These are phyloP conservation scores for Caenorhabditis tropicalis DNA, from an alignment of 1,140 invertebrate species.

Conservation along the genomic window DNA sequence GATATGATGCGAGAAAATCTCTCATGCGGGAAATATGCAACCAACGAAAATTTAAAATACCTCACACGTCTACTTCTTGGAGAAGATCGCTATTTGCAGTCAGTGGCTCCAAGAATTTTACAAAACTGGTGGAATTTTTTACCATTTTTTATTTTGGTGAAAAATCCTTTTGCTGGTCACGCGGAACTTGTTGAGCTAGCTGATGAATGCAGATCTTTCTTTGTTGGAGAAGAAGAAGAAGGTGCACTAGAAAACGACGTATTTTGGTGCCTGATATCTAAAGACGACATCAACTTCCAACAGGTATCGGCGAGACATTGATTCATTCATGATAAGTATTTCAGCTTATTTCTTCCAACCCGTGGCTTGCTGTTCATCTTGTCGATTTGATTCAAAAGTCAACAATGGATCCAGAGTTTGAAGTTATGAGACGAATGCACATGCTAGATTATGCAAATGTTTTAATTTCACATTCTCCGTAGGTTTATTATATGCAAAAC, in stretches of 20 bases:
- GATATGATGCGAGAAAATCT: conserved; percentile 2
- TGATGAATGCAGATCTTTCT: not conserved
- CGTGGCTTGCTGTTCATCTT: conserved; percentile 6
- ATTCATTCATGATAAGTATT: not conserved
- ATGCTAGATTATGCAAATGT: conserved; percentile 14
- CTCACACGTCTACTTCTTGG: not conserved
- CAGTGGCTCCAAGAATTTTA: not conserved
- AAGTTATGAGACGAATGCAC: not conserved
- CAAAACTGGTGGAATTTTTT: not conserved
- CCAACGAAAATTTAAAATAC: conserved; percentile 10
- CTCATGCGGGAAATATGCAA: not conserved
- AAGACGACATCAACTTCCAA: conserved; percentile 6
- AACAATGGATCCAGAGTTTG: conserved; percentile 7
- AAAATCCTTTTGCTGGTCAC: not conserved
- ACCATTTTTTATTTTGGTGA: not conserved
- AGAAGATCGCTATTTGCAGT: not conserved
- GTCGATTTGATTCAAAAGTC: conserved; percentile 10
- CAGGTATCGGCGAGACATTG: not conserved
- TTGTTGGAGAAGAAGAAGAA: not conserved
- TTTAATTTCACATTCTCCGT: conserved; percentile 22
- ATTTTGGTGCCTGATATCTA: conserved; percentile 9
- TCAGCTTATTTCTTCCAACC: conserved; percentile 4
- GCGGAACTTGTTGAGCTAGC: not conserved
- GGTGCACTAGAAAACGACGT: conserved; percentile 1
- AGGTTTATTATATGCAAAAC: not conserved